These are phyloP conservation scores for Euglossa dilemma DNA, from an alignment of 1,140 invertebrate species.

Conservation along the genomic window DNA sequence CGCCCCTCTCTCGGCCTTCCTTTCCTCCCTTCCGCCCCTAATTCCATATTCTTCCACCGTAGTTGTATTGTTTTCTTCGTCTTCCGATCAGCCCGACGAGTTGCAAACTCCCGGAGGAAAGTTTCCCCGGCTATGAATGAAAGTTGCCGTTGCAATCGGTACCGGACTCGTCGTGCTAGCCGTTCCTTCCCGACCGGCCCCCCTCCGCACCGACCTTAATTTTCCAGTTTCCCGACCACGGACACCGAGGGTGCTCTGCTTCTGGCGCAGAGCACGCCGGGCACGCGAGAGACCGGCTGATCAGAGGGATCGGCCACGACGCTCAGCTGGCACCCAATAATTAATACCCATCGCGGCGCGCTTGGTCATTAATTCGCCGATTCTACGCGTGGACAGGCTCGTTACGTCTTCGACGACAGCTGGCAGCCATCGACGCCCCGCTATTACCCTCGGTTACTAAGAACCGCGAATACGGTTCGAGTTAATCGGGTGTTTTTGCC, in stretches of 20 bases:
- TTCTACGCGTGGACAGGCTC: background rate
- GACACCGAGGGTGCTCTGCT: background rate
- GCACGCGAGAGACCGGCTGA: background rate
- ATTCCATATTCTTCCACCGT: too few species aligned
- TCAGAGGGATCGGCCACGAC: background rate
- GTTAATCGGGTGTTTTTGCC: background rate
- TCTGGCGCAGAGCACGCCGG: background rate
- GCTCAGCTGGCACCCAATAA: background rate
- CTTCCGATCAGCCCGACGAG: background rate
- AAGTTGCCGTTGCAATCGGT: background rate
- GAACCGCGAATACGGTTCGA: background rate
- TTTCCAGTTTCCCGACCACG: background rate
- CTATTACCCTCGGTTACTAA: background rate
- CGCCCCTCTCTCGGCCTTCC: background rate
- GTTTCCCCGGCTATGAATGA: background rate
- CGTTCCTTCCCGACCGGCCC: too few species aligned
- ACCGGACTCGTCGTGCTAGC: too few species aligned
- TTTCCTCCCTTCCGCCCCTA: accelerated
- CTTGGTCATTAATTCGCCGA: background rate
- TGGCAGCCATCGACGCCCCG: background rate
- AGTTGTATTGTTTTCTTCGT: too few species aligned
- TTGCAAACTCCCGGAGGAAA: background rate
- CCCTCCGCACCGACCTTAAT: background rate
- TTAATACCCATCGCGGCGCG: background rate
- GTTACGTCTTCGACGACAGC: slow-evolving; percentile 5